phyloP scores from a whole-genome alignment of 2,888 invertebrate species.

The Physocephala rufipes region DNA sequence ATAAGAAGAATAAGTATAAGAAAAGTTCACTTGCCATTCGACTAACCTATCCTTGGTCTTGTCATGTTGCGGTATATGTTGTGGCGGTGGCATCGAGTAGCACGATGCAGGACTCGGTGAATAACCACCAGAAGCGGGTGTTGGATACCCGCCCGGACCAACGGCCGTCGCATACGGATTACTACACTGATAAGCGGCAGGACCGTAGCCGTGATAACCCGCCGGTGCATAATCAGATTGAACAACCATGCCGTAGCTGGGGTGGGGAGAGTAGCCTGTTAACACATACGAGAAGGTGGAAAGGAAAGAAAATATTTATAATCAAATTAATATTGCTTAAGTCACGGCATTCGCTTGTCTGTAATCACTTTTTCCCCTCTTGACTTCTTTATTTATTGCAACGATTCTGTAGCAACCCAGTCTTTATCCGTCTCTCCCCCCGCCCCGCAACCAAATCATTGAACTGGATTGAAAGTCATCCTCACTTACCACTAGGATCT shows the following conservation, averaged over 20 bases:
- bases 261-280: conserved; percentile 86
- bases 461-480: no score
- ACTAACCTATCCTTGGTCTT: conserved; percentile 70
- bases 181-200: conserved; percentile 70
- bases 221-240: conserved; percentile 84
- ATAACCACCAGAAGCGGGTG: conserved; percentile 76
- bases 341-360: no score
- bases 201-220: conserved; percentile 76
- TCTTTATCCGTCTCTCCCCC: no score
- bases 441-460: no score
- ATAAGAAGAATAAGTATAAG: conserved; percentile 36
- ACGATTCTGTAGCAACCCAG: no score
- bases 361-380: no score
- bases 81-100: conserved; percentile 89
- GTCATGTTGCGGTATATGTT: conserved; percentile 79
- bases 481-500: conserved; percentile 82
- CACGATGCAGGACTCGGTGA: conserved; percentile 75
- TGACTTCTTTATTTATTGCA: no score
- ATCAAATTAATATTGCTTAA: no score
- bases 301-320: no score
- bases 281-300: background rate
- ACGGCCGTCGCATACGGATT: conserved; percentile 67
- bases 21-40: conserved; percentile 50
- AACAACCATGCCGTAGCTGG: conserved; percentile 82
- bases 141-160: conserved; percentile 71